phyloP scores from a whole-genome alignment of 2,797 vertebrate species.

The Poeciliopsis presidionis region DNA sequence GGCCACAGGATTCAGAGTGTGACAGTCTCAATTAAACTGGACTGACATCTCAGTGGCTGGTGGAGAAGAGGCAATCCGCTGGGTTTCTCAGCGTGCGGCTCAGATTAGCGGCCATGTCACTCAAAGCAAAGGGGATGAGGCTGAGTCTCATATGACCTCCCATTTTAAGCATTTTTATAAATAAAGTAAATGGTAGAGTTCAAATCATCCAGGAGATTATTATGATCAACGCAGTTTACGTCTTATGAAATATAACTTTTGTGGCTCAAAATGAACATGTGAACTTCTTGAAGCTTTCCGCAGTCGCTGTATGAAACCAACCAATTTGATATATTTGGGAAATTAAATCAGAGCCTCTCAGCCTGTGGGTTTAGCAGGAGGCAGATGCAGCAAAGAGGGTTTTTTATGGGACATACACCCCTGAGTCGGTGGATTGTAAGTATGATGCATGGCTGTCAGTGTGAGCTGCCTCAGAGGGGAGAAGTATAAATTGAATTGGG shows the following conservation, averaged over 20 bases:
- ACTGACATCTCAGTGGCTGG: constrained; percentile 44
- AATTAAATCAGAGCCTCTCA: constrained; percentile 45
- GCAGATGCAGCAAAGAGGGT: not conserved
- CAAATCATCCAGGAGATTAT: constrained; percentile 1
- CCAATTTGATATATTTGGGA: constrained; percentile 28
- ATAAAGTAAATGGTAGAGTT: not conserved
- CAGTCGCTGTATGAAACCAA: constrained; percentile 28
- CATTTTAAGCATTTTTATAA: constrained; percentile 12
- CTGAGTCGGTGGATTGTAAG: constrained; percentile 27
- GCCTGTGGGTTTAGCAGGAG: constrained; percentile 23
- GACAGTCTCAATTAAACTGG: constrained; percentile 63
- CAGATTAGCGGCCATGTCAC: constrained; percentile 54
- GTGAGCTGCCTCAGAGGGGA: constrained; percentile 50
- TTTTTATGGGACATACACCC: constrained; percentile 49
- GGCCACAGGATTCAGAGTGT: constrained; percentile 50
- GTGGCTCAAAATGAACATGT: not conserved
- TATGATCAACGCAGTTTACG: not conserved
- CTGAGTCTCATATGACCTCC: constrained; percentile 6
- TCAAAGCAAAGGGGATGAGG: constrained; percentile 45
- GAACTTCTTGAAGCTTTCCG: not conserved
- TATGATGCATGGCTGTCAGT: constrained; percentile 65
- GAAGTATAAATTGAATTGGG: constrained; percentile 62
- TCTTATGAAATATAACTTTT: not conserved
- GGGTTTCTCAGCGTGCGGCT: constrained; percentile 50
- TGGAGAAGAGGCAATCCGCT: constrained; percentile 43